Percentiles rank a stretch among this genome's conserved stretches.
phyloP scores from a whole-genome alignment of 2,797 vertebrate genomes.

The Acipenser transmontanus region DNA sequence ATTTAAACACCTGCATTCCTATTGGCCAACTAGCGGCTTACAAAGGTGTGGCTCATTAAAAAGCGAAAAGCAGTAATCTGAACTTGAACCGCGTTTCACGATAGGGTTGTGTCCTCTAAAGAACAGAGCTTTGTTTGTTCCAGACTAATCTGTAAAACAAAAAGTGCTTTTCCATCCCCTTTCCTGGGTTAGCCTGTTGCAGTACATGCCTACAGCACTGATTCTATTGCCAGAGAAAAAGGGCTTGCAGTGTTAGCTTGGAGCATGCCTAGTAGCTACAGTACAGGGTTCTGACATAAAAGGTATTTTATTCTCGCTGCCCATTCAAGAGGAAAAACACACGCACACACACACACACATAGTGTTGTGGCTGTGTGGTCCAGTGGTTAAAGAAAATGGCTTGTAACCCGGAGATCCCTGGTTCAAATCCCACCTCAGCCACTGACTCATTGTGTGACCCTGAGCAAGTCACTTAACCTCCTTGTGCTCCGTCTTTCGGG shows the following conservation, averaged over 20 bases:
- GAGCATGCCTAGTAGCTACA: not conserved
- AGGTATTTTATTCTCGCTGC: conserved; percentile 4
- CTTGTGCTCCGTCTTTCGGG: too few relatives aligned
- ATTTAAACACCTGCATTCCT: too few relatives aligned
- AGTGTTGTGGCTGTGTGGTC: too few relatives aligned
- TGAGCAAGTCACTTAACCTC: too few relatives aligned
- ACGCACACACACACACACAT: too few relatives aligned
- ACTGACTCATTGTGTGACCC: too few relatives aligned
- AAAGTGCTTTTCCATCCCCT: not conserved
- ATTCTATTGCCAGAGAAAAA: conserved; percentile 8
- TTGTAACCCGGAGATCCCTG: too few relatives aligned
- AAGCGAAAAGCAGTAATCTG: too few relatives aligned
- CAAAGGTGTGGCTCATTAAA: too few relatives aligned
- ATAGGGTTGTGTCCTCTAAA: not conserved
- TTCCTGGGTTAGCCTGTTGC: conserved; percentile 2
- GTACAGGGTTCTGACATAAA: not conserved
- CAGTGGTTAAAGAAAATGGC: too few relatives aligned
- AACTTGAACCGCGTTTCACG: not conserved
- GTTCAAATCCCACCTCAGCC: too few relatives aligned
- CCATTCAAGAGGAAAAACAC: not conserved
- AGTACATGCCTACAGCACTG: not conserved
- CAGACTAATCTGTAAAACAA: not conserved
- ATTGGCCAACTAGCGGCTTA: too few relatives aligned
- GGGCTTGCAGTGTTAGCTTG: not conserved
- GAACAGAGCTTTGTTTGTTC: conserved; percentile 10